Evolutionary conservation across 2,888 invertebrate genomes (phyloP).

Genomic region (Priapulus caudatus): DNA sequence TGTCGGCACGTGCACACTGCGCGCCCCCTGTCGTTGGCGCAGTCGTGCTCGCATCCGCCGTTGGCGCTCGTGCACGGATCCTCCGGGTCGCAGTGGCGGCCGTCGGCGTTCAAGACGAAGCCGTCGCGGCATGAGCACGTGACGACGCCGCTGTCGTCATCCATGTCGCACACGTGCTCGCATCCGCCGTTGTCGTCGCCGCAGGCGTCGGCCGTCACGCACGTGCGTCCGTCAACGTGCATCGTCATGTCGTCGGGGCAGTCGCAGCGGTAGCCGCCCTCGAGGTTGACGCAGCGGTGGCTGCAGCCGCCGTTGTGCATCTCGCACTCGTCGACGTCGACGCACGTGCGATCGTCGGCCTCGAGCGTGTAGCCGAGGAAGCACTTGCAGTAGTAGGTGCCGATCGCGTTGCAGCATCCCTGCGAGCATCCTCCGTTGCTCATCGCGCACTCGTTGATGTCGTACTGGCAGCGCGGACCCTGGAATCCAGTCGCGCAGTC

Average conservation of each 20-base stretch:
- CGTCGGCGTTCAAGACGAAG: slow-evolving; percentile 29
- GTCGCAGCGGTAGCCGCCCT: slow-evolving; percentile 67
- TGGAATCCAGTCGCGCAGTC: slow-evolving; percentile 39
- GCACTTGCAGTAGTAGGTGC: slow-evolving; percentile 69
- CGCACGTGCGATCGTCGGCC: slow-evolving; percentile 61
- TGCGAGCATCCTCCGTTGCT: slow-evolving; percentile 74
- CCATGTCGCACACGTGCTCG: slow-evolving; percentile 42
- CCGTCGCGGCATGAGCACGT: slow-evolving; percentile 30
- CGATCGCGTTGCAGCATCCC: slow-evolving; percentile 56
- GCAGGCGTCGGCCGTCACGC: slow-evolving; percentile 44
- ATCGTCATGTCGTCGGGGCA: slow-evolving; percentile 63
- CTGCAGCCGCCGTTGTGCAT: slow-evolving; percentile 54
- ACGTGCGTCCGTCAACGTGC: slow-evolving; percentile 54
- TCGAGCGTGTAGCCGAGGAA: slow-evolving; percentile 62
- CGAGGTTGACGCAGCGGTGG: slow-evolving; percentile 66
- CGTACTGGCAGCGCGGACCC: slow-evolving; percentile 42
- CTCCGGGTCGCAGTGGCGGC: slow-evolving; percentile 16
- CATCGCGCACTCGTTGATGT: slow-evolving; percentile 66
- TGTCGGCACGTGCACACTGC: slow-evolving; percentile 32
- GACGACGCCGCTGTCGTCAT: slow-evolving; percentile 26
- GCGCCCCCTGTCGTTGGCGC: slow-evolving; percentile 37
- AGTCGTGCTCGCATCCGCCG: slow-evolving; percentile 51
- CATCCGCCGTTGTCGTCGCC: slow-evolving; percentile 43
- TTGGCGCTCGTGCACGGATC: slow-evolving; percentile 36
- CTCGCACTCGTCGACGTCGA: slow-evolving; percentile 67